Evolutionary conservation across 2,888 invertebrate species (phyloP), one percentile per base, ranked within the genome.

Genomic region (Hypsopygia costalis): DNA sequence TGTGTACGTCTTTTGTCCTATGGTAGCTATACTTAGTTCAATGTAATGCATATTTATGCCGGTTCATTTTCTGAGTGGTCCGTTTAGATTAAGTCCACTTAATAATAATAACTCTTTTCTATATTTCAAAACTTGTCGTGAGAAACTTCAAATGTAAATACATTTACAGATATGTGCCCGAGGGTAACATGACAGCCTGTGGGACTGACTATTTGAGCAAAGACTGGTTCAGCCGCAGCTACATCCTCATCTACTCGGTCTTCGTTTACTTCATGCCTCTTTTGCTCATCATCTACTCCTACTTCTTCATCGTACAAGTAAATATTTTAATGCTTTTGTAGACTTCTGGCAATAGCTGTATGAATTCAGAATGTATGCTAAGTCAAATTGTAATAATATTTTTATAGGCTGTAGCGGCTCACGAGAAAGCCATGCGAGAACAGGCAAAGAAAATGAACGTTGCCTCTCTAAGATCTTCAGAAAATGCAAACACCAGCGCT

Each of bases 381-480:
- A 21, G 3, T 21, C 11, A 11, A 2, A 21, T 21, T 25, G 8
- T 31, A 34, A 3, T 7, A 28, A 43, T 43, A 40, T 54, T 44
- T 54, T 74, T 61, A 16, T 66, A 94, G 91, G 95, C 95, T 52
- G 95, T 95, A 44, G 90, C 94, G 43, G 94, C 94, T 58, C 97
- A 97, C 85, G 96, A 97, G 78, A 95, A 93, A 65, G 91, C 90
- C 31, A 95, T 97, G 95, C 91, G 95, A 58, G 96, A 96, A 74
- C 96, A 97, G 81, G 97, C 97, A 39, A 96, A 96, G 81, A 97
- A 97, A 83, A 97, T 97, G 97, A 97, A 97, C 77, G 97, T 97
- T 3, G 94, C 96, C 47, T 96, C 96, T 27, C 90, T 97, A 40
- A 91, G 96, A 69, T 95, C 95, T 25, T 91, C 94, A 20, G 95